A percentile compares a stretch with the other conserved stretches of the same genome.
These are phyloP conservation scores for Ascidia mentula DNA, from an alignment of 23 tunicate genomes.

Conservation along the genomic window DNA sequence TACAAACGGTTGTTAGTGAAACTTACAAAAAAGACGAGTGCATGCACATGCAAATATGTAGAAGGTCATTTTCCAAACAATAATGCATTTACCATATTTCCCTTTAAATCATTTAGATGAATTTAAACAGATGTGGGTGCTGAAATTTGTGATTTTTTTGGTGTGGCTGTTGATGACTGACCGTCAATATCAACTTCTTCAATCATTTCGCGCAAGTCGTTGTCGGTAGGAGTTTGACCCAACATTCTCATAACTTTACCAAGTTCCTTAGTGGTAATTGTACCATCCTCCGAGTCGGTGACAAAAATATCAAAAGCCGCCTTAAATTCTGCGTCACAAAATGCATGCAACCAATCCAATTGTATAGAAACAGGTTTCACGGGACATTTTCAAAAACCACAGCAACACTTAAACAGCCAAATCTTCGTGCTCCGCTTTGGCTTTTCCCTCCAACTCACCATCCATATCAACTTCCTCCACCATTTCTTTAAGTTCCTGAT, in stretches of 20 bases:
- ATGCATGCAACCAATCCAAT: not conserved
- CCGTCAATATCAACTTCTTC: constrained; percentile 96
- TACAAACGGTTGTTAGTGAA: no score
- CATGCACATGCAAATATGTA: not conserved
- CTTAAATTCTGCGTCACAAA: constrained; percentile 64
- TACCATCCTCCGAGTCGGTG: constrained; percentile 85
- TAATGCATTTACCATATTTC: no score
- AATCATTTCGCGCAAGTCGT: constrained; percentile 88
- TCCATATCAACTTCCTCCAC: constrained; percentile 92
- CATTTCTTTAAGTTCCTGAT: constrained; percentile 91
- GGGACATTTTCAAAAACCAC: no score
- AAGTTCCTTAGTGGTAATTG: constrained; percentile 85
- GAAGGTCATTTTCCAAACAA: no score
- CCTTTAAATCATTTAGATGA: no score
- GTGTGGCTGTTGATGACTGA: constrained; percentile 8
- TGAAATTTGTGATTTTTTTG: not conserved
- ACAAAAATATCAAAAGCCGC: constrained; percentile 98
- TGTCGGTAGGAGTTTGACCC: constrained; percentile 80
- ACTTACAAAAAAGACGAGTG: not conserved
- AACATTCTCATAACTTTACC: constrained; percentile 92
- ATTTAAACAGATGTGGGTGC: no score
- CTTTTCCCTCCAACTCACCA: constrained; percentile 60
- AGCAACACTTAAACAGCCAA: no score
- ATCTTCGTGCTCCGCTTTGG: no score
- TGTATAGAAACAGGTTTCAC: no score